Evolutionary conservation across 2,888 invertebrate species (phyloP), one percentile per base, ranked within the genome.

Genomic region (Rhamphomyia laevipes): DNA sequence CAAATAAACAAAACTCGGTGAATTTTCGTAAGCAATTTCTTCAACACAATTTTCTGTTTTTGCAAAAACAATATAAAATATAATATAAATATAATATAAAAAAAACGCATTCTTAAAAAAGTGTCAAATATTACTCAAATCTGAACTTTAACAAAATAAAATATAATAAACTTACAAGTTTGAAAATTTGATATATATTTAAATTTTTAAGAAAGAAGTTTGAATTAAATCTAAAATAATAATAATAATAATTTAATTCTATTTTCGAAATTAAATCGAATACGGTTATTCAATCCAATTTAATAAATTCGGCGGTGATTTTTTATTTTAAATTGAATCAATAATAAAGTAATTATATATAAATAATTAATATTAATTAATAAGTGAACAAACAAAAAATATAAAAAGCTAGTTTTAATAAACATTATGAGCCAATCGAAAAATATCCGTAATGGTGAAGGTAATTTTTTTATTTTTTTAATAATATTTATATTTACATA

Each of bases 391-490:
- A 27, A 27, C 7, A 27, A 27, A 27, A 27, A 27, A 27, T 27
- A 27, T 6, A 21, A 21, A 21, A 27, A 27, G 23, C 7, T 2
- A n/a, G 35, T n/a, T 35, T 35, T 2, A 3, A 23, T 10, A 42
- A 42, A 21, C 16, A 17, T 21, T 6, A 42, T 42, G 42, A 42
- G 42, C 27, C 70, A 68, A 59, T 64, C 70, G 50, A 69, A 69
- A 55, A 66, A 62, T 56, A 69, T 64, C 59, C 67, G 70, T 54
- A 61, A 66, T 43, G 64, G 69, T 48, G 70, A 69, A 63, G 68
- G 68, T 69, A 61, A 58, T 60, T 55, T 21, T n/a, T 13, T 40
- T 43, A n/a, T 38, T n/a, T n/a, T 15, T 16, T 48, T 1, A 16
- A 16, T 17, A 15, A 37, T 3, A n/a, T 27, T 27, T 27, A 7